Evolutionary conservation across 2,113 vertebrate genomes (phyloP), one percentile per base, ranked within the genome.

Genomic region (Spea multiplicata): DNA sequence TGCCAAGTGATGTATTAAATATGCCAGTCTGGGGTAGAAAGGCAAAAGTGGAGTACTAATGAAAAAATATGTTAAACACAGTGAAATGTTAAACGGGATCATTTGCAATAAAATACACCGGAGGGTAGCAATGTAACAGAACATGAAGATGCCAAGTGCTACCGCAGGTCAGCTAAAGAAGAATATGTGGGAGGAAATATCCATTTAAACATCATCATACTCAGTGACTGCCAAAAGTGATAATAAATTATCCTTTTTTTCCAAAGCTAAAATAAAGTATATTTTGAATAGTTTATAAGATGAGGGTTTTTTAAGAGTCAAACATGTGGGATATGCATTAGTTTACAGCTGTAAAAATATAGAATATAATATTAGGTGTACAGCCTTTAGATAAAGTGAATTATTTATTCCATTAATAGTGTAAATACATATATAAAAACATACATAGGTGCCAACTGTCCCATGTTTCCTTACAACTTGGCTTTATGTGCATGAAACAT

Each of bases 201-300:
- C 5, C 17, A 65, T 64, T 48, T 66, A 44, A 44, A 75, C 16
- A 13, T 75, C 17, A 9, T 4, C 48, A 48, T 66, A 48, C 13
- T 57, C 50, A 8, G 46, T n/a, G 7, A 66, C 45, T 61, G 52
- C 66, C 53, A 61, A 44, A 49, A 69, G 66, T 76, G 75, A 76
- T 70, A 70, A 61, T 76, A 69, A 7, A 48, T 48, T 69, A 59
- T 6, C 57, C 30, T 13, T 44, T 55, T 52, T 76, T 61, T 48
- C 66, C 47, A 48, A 67, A 47, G 44, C 16, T 44, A 13, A 69
- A 44, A 52, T 59, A 61, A 14, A 69, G 5, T 69, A 69, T 45
- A 17, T 61, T 59, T 70, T 69, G 44, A 68, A 76, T 45, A 47
- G 64, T 61, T 74, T 30, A 61, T 30, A 17, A 17, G 5, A 64